Base-by-base conservation (phyloP, 2,797 vertebrate species). In the Anomalospiza imberbis region DNA sequence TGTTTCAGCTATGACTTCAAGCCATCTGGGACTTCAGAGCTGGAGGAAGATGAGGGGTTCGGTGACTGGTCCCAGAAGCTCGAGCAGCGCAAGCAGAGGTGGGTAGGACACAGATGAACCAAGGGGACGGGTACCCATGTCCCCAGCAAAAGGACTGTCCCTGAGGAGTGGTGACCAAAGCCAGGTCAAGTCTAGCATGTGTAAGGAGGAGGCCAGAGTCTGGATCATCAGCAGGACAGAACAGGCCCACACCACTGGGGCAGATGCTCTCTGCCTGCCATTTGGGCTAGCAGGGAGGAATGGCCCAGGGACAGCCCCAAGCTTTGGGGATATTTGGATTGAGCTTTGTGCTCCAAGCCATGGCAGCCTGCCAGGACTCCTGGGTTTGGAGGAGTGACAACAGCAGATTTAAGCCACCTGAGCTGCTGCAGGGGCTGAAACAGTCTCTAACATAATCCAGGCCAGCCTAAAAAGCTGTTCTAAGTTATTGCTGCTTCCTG, bases 41-140 rank as follows among this genome's bases (percentile, higher is more conserved):
- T 98, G 96, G 99, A 99, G 26, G 99, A 99, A 78, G 99, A 99
- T 3, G 99, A 99, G 76, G 99, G 99, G 9, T 99, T 99, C 95
- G 98, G 99, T 5, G 99, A 99, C 96, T 99, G 99, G 99, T 98
- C 98, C 63, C 98, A 99, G 97, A 98, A 98, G 90, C 44, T 98
- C 2, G 98, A 98, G 97, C 98, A 97, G 68, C 98, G 94, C 42
- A 98, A 82, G 31, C 98, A 97, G 92, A 97, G 89, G 83, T 97
- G 96, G 17, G 98, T 96, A 44, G 94, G 96, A 58, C 93, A 91
- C 62, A 81, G 66, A 34, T 3, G 8, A 45, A 48, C 29, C 5
- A 1, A 58, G 80, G 54, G 29, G 74, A 95, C 7, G 51, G 89
- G 18, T 81, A 90, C 32, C 50, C 21, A 32, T 1, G 1, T 78